Conservation (phyloP, 2,888 invertebrate species). For the Scaptomyza caliginosa region DNA sequence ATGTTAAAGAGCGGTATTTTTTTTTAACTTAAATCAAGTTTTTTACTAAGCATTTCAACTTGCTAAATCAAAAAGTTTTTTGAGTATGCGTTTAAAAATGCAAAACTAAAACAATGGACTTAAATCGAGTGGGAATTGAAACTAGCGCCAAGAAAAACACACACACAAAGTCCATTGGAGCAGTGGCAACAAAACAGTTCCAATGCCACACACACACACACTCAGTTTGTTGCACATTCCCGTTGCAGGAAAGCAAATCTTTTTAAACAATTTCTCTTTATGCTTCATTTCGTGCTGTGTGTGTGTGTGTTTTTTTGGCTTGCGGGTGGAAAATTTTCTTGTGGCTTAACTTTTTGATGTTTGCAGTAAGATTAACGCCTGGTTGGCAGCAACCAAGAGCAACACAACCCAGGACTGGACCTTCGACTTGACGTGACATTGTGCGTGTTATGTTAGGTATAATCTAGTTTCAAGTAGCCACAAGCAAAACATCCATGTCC, state of each 20-base stretch:
- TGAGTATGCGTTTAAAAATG: slow-evolving; percentile 34
- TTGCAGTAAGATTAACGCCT: slow-evolving; percentile 62
- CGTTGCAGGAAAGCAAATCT: slow-evolving; percentile 56
- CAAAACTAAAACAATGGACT: slow-evolving; percentile 65
- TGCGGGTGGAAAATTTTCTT: slow-evolving; percentile 55
- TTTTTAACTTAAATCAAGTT: too few relatives aligned
- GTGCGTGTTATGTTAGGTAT: slow-evolving; percentile 55
- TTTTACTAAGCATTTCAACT: neutral
- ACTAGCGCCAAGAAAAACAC: slow-evolving; percentile 12
- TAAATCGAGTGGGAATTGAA: slow-evolving; percentile 52
- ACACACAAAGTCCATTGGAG: slow-evolving; percentile 10
- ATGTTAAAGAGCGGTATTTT: too few relatives aligned
- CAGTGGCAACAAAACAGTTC: slow-evolving; percentile 7
- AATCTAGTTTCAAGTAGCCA: slow-evolving; percentile 75
- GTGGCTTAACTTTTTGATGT: slow-evolving; percentile 72
- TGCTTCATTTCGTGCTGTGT: slow-evolving; percentile 53
- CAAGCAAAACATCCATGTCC: slow-evolving; percentile 75
- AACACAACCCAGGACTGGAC: slow-evolving; percentile 34
- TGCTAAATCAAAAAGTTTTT: slow-evolving; percentile 6
- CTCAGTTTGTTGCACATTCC: slow-evolving; percentile 45
- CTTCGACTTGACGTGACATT: slow-evolving; percentile 54
- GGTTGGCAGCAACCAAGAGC: slow-evolving; percentile 10
- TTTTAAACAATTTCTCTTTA: slow-evolving; percentile 64
- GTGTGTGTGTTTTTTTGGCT: slow-evolving; percentile 2
- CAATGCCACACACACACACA: slow-evolving; percentile 5